Conservation (phyloP, 1,140 invertebrate genomes). For the Pogonognathellus flavescens region DNA sequence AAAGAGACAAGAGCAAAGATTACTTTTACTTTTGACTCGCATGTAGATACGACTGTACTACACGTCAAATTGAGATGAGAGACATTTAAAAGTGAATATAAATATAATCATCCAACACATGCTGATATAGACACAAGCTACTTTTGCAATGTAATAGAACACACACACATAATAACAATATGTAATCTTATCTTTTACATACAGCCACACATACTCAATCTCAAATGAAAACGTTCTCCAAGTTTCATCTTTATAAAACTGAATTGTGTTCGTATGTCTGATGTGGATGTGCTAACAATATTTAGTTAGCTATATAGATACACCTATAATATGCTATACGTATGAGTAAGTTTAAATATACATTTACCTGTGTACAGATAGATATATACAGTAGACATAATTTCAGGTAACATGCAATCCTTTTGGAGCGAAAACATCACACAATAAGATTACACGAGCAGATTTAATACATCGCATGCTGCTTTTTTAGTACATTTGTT, state of each 20-base stretch:
- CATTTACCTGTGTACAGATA: background rate
- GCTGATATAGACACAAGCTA: too few relatives aligned
- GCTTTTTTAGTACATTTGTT: background rate
- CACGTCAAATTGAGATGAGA: background rate
- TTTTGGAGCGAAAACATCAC: background rate
- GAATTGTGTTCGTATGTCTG: background rate
- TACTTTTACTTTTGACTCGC: background rate
- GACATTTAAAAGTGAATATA: background rate
- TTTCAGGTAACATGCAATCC: background rate
- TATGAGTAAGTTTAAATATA: background rate
- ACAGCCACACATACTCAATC: background rate
- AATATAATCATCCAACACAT: too few relatives aligned
- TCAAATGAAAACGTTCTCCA: background rate
- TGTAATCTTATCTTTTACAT: background rate
- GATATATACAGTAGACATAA: too few relatives aligned
- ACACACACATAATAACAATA: too few relatives aligned
- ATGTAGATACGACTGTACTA: background rate
- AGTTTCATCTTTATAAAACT: background rate
- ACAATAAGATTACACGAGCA: constrained; percentile 14
- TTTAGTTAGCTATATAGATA: background rate
- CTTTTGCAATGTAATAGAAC: background rate
- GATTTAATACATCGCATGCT: constrained; percentile 10
- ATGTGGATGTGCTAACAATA: background rate
- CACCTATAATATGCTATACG: background rate
- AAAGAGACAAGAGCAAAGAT: constrained; percentile 11